phyloP scores from a whole-genome alignment of 30 jellyfish, hydroid and myxozoan genomes.

The Cassiopea andromeda region DNA sequence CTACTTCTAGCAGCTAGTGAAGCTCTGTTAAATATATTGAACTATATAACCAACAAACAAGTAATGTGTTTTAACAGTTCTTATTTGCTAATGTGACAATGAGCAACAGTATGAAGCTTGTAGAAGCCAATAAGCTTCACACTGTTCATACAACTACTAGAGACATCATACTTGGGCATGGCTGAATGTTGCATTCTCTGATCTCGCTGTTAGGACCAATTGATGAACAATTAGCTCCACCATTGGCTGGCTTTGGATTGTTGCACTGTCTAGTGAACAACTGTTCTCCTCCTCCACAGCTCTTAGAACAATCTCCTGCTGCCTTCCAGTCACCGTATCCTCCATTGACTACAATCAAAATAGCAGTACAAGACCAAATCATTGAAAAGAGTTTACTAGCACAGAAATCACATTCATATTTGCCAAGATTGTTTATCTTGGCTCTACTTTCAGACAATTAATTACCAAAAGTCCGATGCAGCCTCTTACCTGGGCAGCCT shows the following conservation, averaged over 20 bases:
- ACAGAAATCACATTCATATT: too few relatives aligned
- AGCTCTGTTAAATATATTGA: too few relatives aligned
- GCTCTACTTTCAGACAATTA: neutral
- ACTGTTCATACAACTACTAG: neutral
- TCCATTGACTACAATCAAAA: slow-evolving; percentile 69
- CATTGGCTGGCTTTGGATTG: slow-evolving; percentile 80
- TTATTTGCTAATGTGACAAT: too few relatives aligned
- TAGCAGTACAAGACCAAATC: neutral
- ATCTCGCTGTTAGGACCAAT: slow-evolving; percentile 64
- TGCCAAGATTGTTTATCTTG: too few relatives aligned
- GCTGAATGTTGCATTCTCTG: slow-evolving; percentile 74
- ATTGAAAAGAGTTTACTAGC: too few relatives aligned
- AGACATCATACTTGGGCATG: slow-evolving; percentile 73
- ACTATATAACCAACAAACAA: too few relatives aligned
- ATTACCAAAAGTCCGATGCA: neutral
- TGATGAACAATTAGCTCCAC: slow-evolving; percentile 69
- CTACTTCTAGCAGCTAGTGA: too few relatives aligned
- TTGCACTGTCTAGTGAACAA: slow-evolving; percentile 61
- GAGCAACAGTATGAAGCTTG: too few relatives aligned
- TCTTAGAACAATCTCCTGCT: slow-evolving; percentile 61
- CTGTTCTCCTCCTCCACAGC: slow-evolving; percentile 89
- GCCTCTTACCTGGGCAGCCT: slow-evolving; percentile 71
- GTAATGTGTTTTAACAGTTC: too few relatives aligned
- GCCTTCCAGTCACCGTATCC: slow-evolving; percentile 77
- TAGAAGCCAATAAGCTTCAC: too few relatives aligned